Conservation (phyloP, 2,797 vertebrate species). For the Hydrophis major region DNA sequence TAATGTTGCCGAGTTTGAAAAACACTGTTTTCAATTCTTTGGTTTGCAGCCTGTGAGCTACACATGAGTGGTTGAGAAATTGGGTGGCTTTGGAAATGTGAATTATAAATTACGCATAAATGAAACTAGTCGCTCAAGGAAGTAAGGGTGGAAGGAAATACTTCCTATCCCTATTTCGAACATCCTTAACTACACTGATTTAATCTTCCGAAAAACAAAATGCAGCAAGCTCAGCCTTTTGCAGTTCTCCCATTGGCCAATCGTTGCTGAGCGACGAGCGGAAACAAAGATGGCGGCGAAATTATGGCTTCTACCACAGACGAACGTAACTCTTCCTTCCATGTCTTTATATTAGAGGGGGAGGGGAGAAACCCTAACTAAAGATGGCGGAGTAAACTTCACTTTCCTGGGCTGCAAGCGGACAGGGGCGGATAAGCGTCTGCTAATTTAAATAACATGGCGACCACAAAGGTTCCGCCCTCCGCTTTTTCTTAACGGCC, state of each 20-base stretch:
- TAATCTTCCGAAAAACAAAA: background rate
- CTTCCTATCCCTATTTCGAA: background rate
- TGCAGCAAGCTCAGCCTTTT: background rate
- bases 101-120: background rate
- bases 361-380: background rate
- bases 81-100: background rate
- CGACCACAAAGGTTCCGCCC: too few species aligned
- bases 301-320: background rate
- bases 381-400: background rate
- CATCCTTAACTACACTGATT: background rate
- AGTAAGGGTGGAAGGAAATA: background rate
- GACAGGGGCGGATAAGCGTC: background rate
- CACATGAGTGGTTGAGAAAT: background rate
- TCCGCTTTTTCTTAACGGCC: background rate
- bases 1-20: background rate
- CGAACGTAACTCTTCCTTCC: background rate
- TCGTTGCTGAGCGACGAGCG: background rate
- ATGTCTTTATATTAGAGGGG: background rate
- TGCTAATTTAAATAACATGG: background rate
- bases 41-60: background rate
- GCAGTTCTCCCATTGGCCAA: background rate
- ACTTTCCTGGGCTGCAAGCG: background rate
- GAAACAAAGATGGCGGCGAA: background rate
- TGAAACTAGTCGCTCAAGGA: background rate
- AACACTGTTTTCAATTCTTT: background rate